Evolutionary conservation across 2,888 invertebrate species (phyloP).

Genomic region (Dolichopus griseipennis): DNA sequence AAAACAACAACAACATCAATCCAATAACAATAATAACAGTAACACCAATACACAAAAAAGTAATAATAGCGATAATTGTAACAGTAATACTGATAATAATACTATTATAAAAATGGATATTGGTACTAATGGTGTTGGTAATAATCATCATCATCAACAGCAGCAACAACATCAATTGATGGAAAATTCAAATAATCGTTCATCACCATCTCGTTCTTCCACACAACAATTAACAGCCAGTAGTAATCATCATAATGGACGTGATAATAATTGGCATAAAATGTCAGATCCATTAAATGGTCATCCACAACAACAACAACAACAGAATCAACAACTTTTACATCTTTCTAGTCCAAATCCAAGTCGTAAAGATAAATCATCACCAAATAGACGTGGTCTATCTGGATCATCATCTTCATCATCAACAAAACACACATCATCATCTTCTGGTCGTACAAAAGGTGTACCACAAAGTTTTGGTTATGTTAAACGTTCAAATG

Average conservation of each 20-base stretch:
- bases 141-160: constrained; percentile 19
- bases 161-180: constrained; percentile 25
- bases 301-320: constrained; percentile 25
- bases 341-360: constrained; percentile 37
- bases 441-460: constrained; percentile 51
- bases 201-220: constrained; percentile 26
- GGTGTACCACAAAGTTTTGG: constrained; percentile 77
- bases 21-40: constrained; percentile 18
- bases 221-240: neutral
- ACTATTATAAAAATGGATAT: constrained; percentile 9
- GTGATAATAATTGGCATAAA: constrained; percentile 43
- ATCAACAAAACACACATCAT: constrained; percentile 16
- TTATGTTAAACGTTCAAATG: constrained; percentile 69
- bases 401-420: constrained; percentile 25
- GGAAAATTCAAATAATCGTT: constrained; percentile 26
- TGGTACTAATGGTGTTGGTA: neutral
- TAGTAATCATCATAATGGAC: constrained; percentile 26
- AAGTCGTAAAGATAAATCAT: constrained; percentile 40
- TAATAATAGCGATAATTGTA: constrained; percentile 20
- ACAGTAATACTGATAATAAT: constrained; percentile 11
- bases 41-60: constrained; percentile 19
- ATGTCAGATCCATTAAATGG: constrained; percentile 38
- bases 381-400: constrained; percentile 39
- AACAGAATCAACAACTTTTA: neutral
- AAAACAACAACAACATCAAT: constrained; percentile 31